Evolutionary conservation across 2,113 vertebrate species (phyloP).

Genomic region (Dendropsophus ebraccatus): DNA sequence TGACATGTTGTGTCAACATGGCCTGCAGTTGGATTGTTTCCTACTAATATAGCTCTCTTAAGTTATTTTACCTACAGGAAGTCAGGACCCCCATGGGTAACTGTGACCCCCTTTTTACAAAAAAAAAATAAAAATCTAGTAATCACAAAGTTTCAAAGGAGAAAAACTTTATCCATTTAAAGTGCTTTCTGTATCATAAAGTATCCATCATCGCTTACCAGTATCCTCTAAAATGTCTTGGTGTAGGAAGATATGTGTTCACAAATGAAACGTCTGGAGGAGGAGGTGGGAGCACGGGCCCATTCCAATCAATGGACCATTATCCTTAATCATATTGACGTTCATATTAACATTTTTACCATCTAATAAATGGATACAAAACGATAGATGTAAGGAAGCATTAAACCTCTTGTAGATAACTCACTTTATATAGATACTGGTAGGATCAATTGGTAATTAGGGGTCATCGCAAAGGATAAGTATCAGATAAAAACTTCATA

Average conservation of each 20-base stretch:
- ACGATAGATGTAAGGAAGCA: constrained; percentile 58
- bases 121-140: not conserved
- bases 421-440: constrained; percentile 61
- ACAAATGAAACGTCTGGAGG: constrained; percentile 45
- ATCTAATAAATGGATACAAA: constrained; percentile 60
- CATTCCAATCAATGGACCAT: constrained; percentile 56
- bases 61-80: not conserved
- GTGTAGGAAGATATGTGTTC: constrained; percentile 27
- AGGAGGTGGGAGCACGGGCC: constrained; percentile 21
- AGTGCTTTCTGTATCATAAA: not conserved
- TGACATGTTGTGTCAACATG: too few species aligned
- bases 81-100: not conserved
- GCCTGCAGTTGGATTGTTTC: not conserved
- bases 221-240: not conserved
- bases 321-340: constrained; percentile 60
- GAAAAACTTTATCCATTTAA: not conserved
- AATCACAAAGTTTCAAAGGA: not conserved
- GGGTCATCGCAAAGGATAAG: constrained; percentile 58
- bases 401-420: constrained; percentile 60
- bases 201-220: not conserved
- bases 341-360: constrained; percentile 60
- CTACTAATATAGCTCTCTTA: not conserved
- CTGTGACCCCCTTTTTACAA: not conserved
- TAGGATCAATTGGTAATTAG: constrained; percentile 59
- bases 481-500: constrained; percentile 60